These are phyloP conservation scores for Grammomys surdaster DNA, from an alignment of 2,113 vertebrate genomes.

Conservation along the genomic window DNA sequence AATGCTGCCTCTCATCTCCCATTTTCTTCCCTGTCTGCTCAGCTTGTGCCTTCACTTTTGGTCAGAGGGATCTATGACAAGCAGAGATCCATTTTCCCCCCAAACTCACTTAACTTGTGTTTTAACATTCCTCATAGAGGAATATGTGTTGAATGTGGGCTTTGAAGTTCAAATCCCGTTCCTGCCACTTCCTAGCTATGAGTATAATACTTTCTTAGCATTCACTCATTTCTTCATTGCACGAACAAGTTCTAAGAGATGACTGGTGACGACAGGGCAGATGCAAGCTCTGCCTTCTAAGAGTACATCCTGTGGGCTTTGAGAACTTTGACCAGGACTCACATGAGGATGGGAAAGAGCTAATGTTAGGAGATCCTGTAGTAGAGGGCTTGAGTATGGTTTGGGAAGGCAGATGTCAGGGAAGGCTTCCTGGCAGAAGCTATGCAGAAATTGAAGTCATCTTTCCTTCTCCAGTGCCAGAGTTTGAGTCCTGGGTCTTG, in stretches of 20 bases:
- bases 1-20: not conserved
- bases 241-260: not conserved
- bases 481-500: not conserved
- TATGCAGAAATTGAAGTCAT: no score
- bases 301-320: not conserved
- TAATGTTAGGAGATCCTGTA: not conserved
- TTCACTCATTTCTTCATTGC: not conserved
- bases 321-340: not conserved
- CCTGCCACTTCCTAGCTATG: not conserved
- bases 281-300: not conserved
- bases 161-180: not conserved
- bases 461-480: not conserved
- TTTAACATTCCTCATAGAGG: not conserved
- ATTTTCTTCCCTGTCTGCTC: not conserved
- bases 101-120: not conserved
- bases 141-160: not conserved
- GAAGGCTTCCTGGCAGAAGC: not conserved
- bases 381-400: not conserved
- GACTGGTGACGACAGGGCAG: not conserved
- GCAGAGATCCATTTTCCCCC: not conserved
- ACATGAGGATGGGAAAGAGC: rapidly evolving
- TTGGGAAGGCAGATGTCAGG: not conserved
- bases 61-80: not conserved
- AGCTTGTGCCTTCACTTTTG: not conserved
- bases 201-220: not conserved